Evolutionary conservation across 2,797 vertebrate genomes (phyloP), one percentile per base, ranked within the genome.

Genomic region (Pseudochaenichthys georgianus): DNA sequence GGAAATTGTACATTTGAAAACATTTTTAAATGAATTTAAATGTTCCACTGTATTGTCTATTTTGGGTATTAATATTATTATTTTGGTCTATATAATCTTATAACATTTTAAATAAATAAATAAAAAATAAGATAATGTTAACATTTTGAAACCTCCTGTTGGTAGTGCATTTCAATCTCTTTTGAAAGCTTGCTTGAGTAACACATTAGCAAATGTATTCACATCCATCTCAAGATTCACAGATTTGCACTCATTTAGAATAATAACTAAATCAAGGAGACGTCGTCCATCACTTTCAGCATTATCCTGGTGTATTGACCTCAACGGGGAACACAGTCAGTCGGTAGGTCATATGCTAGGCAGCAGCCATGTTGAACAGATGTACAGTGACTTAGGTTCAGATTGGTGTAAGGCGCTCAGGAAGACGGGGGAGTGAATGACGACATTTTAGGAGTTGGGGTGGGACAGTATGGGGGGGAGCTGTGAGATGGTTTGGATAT

Each of bases 351-450:
- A 85, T 80, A 76, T 63, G 69, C 87, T 83, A 82, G 82, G 80
- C 81, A 78, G 90, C 84, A 70, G 88, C 89, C 80, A 86, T 88
- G 81, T 89, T 92, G 91, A 93, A 91, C 90, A 94, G 91, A 93
- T 94, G 92, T 77, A 91, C 85, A 74, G 65, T 85, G 91, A 90
- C 90, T 93, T 92, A 88, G 83, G 81, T 85, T 87, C 83, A 87
- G 86, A 90, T 83, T 81, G 86, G 78, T 42, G 60, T 85, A 89
- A 88, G 64, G 81, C 81, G 70, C 88, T 90, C 82, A 70, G 64
- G 60, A 73, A 62, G 62, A 77, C 62, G 57, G 59, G 67, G 85
- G 82, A 43, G 75, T 11, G 51, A 77, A 81, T 87, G 84, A 82
- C 64, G 81, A 78, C 81, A 80, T 89, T 64, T 76, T 73, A 81